Evolutionary conservation across 2,113 vertebrate species (phyloP), one percentile per base, ranked within the genome.

Genomic region (Cyphomyrus discorhynchus): DNA sequence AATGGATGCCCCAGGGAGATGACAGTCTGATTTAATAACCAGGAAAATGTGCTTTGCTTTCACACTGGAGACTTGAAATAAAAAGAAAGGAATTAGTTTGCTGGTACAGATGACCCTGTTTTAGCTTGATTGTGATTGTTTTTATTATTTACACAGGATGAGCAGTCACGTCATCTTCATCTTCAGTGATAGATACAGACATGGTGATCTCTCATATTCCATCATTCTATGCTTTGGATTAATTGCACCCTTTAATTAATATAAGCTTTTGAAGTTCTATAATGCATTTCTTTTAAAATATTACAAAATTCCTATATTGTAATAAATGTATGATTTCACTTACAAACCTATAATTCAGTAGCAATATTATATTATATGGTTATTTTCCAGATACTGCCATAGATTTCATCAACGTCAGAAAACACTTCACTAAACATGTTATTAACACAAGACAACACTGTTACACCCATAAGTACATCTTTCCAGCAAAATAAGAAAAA

Each of bases 11-110:
- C 45, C 7, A 4, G 21, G 42, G 45, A 45, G 39, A 24, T 84
- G 45, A 84, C 82, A 84, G 82, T 47, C 82, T 84, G 39, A 47
- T 84, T 84, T 84, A 84, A 84, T 39, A 84, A 42, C 82, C 42
- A 24, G 42, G 15, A 84, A 84, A 84, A 84, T 84, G 45, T 84
- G 82, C 82, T 47, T 84, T 47, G 42, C 82, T 84, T 84, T 46
- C 82, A 84, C 45, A 84, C 82, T 84, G 46, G 21, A 84, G 82
- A 84, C 21, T 13, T 84, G 45, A 47, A 84, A 39, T 84, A 84
- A 42, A 47, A 45, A 39, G 39, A 84, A 84, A 47, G 39, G 31
- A 42, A 6, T 84, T 84, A 13, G 17, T 47, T 47, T 84, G 82
- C 45, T 84, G 19, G 45, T 19, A 47, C 45, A n/a, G 9, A 84